Evolutionary conservation across 2,113 vertebrate species (phyloP), one percentile per base, ranked within the genome.

Genomic region (Lophotis ruficrista): DNA sequence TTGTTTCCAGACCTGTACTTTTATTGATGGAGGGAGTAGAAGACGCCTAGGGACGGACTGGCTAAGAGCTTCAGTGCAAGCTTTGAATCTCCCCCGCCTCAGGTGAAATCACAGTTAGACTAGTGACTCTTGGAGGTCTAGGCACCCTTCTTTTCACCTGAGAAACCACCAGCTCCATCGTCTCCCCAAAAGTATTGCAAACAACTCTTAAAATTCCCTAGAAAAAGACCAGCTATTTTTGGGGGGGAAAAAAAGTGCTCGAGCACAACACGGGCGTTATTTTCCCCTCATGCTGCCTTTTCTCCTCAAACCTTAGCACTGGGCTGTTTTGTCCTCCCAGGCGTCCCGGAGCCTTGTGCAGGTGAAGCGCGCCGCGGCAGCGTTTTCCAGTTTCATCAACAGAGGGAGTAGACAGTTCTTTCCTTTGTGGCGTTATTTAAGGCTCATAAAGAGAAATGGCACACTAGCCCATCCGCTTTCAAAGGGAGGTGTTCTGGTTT

Each of bases 171-270:
- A n/a, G 12, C 12, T 89, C 14, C 65, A 61, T 5, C 14, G 12
- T 80, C 4, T 73, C 12, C 14, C 21, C 35, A 25, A 24, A 75
- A 71, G 37, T 41, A 23, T 75, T 1, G 0, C 20, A 57, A 30
- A 9, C 8, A 72, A 33, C 9, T 78, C n/a, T 47, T 84, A 65
- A 82, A 61, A 53, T 45, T 64, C 9, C 30, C 28, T 56, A 48
- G 37, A 33, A 72, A 68, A 90, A 84, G 12, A n/a, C 14, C 0
- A 2, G 2, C 10, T 71, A 21, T 77, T 79, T 71, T 14, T 14
- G 5, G 10, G 12, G 19, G 6, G 10, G 14, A 15, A 33, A 23
- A 10, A 54, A 35, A 31, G 4, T 0, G 0, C 14, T 68, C 2
- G 0, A 83, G 35, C 25, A 73, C 41, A 54, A 31, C 37, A 21